Base-by-base conservation (phyloP, 2,888 invertebrate genomes). In the Lasioglossum vierecki region DNA sequence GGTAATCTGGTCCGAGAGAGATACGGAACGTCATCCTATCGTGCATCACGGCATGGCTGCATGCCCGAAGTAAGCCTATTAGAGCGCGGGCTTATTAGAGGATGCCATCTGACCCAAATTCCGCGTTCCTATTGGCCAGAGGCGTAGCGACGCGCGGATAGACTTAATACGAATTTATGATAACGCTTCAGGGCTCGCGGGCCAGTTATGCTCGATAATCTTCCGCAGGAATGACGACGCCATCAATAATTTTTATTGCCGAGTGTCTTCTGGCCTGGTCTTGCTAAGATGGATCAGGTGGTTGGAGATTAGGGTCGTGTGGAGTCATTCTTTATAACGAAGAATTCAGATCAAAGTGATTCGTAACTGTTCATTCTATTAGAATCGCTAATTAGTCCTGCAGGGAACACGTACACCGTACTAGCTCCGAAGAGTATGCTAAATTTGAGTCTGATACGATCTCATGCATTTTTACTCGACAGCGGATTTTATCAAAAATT, bases 61-160 rank as follows among this genome's bases (percentile, higher is more conserved):
- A 83, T 86, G 88, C 89, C 80, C 83, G 76, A 83, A 88, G 86
- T 90, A 93, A 93, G 92, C 92, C 92, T 93, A 93, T 93, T 92
- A 93, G 85, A 85, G 83, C 80, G 78, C 82, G 83, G 78, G 89
- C 88, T 92, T 92, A 91, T 91, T 89, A 89, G 87, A 84, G 88
- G 87, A 87, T 85, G 88, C 88, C 86, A 88, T 91, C 88, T 89
- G 90, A 90, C 89, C 90, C 80, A 86, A 85, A 90, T 90, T 85
- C 82, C 83, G 57, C 39, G 76, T 88, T 84, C 80, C 82, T 86
- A 87, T 90, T 86, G 88, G 87, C 71, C 81, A 70, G 70, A 68
- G 74, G 83, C 88, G 76, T 79, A 79, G 76, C 86, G 83, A 84
- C 80, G 77, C 76, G 83, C 77, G 86, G 87, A 88, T 79, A 91